Evolutionary conservation across 2,797 vertebrate species (phyloP).

Genomic region (Enteromius argenteus): DNA sequence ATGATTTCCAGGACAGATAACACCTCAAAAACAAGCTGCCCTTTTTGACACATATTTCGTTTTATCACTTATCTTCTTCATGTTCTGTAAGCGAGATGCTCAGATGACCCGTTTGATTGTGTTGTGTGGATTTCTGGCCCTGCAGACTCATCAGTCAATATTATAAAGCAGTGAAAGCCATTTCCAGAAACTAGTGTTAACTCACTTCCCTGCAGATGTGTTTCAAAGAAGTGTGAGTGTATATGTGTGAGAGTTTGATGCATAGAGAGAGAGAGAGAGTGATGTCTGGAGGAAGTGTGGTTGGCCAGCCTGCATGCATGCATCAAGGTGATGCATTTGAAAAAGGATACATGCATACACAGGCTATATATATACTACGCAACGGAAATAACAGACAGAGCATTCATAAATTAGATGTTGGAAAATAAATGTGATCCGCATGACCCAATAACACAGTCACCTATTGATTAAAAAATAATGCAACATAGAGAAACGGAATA

Average conservation of each 20-base stretch:
- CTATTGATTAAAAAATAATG: not conserved
- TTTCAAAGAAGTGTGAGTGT: constrained; percentile 56
- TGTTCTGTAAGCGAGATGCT: constrained; percentile 8
- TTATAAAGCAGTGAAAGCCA: constrained; percentile 45
- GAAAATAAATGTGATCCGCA: not conserved
- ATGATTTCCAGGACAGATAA: not conserved
- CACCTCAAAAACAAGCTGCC: not conserved
- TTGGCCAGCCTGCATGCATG: constrained; percentile 21
- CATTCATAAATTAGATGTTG: constrained; percentile 13
- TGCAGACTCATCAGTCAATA: constrained; percentile 24
- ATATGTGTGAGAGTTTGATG: constrained; percentile 26
- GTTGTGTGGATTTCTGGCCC: constrained; percentile 17
- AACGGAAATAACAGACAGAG: constrained; percentile 12
- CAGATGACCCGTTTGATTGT: constrained; percentile 21
- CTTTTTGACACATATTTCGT: not conserved
- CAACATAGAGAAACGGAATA: not conserved
- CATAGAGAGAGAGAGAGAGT: constrained; percentile 24
- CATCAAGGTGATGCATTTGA: constrained; percentile 13
- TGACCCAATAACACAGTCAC: constrained; percentile 6
- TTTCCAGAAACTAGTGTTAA: constrained; percentile 56
- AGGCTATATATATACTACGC: constrained; percentile 18
- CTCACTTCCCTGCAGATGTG: constrained; percentile 51
- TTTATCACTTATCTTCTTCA: constrained; percentile 2
- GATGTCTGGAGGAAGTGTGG: constrained; percentile 33
- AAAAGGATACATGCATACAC: not conserved